Percentiles rank a stretch among this genome's conserved stretches.
Conservation (phyloP, 2,113 vertebrate genomes). For the Embiotoca jacksoni region DNA sequence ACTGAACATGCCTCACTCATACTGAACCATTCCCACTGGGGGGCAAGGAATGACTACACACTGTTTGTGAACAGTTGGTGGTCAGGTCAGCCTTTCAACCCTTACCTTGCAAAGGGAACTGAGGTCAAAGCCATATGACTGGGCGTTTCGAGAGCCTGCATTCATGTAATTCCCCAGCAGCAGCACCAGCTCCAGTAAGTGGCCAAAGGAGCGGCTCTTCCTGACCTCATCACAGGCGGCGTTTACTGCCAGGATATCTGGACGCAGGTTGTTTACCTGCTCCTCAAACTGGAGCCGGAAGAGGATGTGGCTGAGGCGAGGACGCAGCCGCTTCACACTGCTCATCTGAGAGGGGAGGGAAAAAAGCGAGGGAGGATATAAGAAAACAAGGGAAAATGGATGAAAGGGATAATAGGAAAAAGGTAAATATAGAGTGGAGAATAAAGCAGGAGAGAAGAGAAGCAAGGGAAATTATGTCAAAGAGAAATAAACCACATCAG, state of each 20-base stretch:
- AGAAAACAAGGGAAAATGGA: background rate
- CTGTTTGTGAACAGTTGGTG: background rate
- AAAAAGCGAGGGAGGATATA: slow-evolving; percentile 60
- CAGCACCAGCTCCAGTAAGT: slow-evolving; percentile 93
- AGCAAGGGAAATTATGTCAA: background rate
- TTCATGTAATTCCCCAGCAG: slow-evolving; percentile 99
- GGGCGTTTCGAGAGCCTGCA: slow-evolving; percentile 95
- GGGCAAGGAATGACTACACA: background rate
- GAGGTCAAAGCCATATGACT: slow-evolving; percentile 95
- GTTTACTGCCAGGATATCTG: slow-evolving; percentile 95
- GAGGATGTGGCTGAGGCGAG: slow-evolving; percentile 95
- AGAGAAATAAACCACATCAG: slow-evolving; percentile 30
- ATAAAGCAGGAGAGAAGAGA: background rate
- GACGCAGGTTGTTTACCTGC: slow-evolving; percentile 94
- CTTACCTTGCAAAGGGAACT: slow-evolving; percentile 98
- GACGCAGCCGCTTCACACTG: slow-evolving; percentile 91
- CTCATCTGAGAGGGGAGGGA: slow-evolving; percentile 90
- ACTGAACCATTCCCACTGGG: slow-evolving; percentile 18
- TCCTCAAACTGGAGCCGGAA: slow-evolving; percentile 99
- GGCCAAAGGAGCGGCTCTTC: slow-evolving; percentile 92
- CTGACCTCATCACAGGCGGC: slow-evolving; percentile 94
- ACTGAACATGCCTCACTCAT: slow-evolving; percentile 9
- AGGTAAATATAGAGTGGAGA: slow-evolving; percentile 22
- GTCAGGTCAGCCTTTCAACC: slow-evolving; percentile 33
- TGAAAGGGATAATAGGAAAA: slow-evolving; percentile 66